These are phyloP conservation scores for Antennarius maculatus DNA, from an alignment of 2,797 vertebrate species.

Conservation along the genomic window DNA sequence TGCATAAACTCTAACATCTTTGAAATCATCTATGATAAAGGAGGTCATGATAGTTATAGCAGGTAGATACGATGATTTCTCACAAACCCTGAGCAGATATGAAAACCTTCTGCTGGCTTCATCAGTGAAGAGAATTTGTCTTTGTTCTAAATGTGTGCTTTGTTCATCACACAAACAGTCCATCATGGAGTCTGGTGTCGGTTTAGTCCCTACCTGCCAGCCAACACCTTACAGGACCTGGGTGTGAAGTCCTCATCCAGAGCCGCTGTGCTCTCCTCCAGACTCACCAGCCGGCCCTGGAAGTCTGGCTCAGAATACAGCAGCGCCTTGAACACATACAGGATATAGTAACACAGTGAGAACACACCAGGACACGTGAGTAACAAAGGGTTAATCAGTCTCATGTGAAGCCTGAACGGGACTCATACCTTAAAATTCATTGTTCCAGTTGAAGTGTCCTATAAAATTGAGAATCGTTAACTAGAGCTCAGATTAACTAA, in stretches of 20 bases:
- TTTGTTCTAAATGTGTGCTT: no score
- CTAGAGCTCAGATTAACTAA: no score
- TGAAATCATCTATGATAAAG: no score
- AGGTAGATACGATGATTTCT: no score
- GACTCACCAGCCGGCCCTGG: constrained; percentile 82
- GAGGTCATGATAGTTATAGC: no score
- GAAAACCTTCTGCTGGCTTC: no score
- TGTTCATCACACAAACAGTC: no score
- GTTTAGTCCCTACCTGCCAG: constrained; percentile 84
- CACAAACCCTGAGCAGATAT: no score
- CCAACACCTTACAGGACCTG: constrained; percentile 89
- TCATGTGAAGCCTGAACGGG: background rate
- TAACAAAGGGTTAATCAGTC: background rate
- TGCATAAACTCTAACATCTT: background rate
- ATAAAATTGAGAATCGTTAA: constrained; percentile 25
- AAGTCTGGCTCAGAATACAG: constrained; percentile 92
- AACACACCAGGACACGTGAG: background rate
- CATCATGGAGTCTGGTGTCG: no score
- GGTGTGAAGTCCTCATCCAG: constrained; percentile 85
- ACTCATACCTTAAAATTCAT: constrained; percentile 86
- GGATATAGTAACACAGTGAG: background rate
- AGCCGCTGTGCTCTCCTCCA: constrained; percentile 82
- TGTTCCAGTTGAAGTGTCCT: constrained; percentile 83
- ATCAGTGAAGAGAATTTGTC: no score
- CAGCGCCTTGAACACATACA: constrained; percentile 80